phyloP scores from a whole-genome alignment of 2,888 invertebrate species.

The Dolichopus griseipennis region DNA sequence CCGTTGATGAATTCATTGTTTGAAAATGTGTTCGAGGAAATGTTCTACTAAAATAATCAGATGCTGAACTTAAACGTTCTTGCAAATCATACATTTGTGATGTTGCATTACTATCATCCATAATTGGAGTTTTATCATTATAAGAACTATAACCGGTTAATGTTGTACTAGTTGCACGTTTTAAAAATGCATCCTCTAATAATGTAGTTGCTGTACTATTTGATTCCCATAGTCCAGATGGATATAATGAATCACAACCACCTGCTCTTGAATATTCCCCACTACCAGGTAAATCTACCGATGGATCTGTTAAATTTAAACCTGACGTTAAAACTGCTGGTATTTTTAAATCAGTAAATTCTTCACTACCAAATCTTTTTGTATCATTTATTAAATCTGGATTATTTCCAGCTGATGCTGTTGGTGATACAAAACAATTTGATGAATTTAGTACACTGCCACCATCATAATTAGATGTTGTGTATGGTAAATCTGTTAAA shows the following conservation, averaged over 20 bases:
- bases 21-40: conserved; percentile 48
- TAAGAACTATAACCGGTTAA: conserved; percentile 52
- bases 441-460: conserved; percentile 56
- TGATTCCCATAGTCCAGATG: conserved; percentile 71
- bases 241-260: conserved; percentile 65
- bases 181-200: conserved; percentile 45
- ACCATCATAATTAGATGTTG: conserved; percentile 59
- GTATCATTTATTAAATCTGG: conserved; percentile 82
- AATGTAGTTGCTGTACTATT: conserved; percentile 25
- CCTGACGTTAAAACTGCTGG: conserved; percentile 39
- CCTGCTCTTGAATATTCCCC: conserved; percentile 71
- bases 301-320: conserved; percentile 41
- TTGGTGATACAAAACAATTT: conserved; percentile 64
- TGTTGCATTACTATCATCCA: conserved; percentile 43
- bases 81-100: conserved; percentile 39
- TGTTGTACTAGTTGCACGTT: conserved; percentile 51
- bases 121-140: conserved; percentile 68
- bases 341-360: conserved; percentile 40
- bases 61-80: conserved; percentile 29
- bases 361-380: conserved; percentile 53
- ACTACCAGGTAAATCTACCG: conserved; percentile 52
- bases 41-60: conserved; percentile 53
- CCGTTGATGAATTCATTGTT: conserved; percentile 16
- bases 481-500: conserved; percentile 58
- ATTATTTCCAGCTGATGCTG: conserved; percentile 66